Conservation (phyloP, 2,888 invertebrate species). For the Tachina grossa region DNA sequence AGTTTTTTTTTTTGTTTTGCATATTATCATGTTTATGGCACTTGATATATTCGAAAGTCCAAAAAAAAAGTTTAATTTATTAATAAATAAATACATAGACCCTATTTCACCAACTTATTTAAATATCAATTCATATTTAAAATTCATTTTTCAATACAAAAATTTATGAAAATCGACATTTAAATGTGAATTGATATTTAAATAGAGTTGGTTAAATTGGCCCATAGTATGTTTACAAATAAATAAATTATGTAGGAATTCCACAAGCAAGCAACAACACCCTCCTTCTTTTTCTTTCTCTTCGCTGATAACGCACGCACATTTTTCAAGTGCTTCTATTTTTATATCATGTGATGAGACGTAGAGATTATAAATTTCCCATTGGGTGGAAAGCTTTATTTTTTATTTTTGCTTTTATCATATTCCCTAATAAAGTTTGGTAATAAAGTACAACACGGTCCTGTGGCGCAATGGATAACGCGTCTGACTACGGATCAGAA, state of each 20-base stretch:
- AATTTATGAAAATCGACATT: no score
- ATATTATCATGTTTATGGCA: slow-evolving; percentile 37
- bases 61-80: background rate
- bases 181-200: no score
- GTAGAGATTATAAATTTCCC: slow-evolving; percentile 73
- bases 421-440: no score
- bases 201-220: no score
- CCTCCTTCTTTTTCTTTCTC: slow-evolving; percentile 76
- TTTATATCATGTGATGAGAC: slow-evolving; percentile 74
- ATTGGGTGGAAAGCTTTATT: slow-evolving; percentile 36
- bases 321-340: slow-evolving; percentile 1
- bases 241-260: slow-evolving; percentile 34
- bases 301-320: slow-evolving; percentile 82
- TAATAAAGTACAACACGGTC: slow-evolving; percentile 74
- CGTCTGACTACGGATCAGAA: slow-evolving; percentile 84
- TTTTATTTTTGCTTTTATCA: background rate
- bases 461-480: slow-evolving; percentile 84
- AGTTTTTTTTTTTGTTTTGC: slow-evolving; percentile 30
- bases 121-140: no score
- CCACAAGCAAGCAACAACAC: slow-evolving; percentile 58
- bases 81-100: no score
- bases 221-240: background rate
- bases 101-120: no score
- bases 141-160: no score
- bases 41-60: slow-evolving; percentile 15